phyloP scores from a whole-genome alignment of 1,140 invertebrate species.

The Leptinotarsa defecta region DNA sequence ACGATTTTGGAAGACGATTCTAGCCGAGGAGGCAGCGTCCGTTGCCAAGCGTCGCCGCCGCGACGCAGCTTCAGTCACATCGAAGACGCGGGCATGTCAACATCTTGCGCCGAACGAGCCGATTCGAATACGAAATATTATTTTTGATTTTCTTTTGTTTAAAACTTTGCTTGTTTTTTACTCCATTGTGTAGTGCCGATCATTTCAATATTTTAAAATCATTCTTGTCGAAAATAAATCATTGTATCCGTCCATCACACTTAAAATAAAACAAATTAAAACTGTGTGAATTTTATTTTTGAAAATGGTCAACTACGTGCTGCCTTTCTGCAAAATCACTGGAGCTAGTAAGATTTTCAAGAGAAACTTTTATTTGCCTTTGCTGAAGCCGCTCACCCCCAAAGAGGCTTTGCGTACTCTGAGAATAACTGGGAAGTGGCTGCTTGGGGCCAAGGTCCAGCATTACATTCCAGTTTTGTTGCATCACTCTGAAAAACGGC shows the following conservation, averaged over 20 bases:
- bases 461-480: slow-evolving; percentile 79
- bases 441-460: slow-evolving; percentile 65
- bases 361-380: slow-evolving; percentile 81
- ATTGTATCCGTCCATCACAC: slow-evolving; percentile 15
- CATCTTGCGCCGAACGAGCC: slow-evolving; percentile 31
- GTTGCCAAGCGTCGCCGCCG: slow-evolving; percentile 29
- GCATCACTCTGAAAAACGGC: slow-evolving; percentile 66
- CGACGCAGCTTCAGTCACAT: slow-evolving; percentile 32
- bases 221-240: slow-evolving; percentile 13
- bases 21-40: slow-evolving; percentile 26
- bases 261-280: slow-evolving; percentile 21
- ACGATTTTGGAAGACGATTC: slow-evolving; percentile 39
- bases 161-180: slow-evolving; percentile 21
- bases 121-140: slow-evolving; percentile 26
- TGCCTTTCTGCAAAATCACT: slow-evolving; percentile 82
- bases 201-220: slow-evolving; percentile 4
- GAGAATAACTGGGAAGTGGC: slow-evolving; percentile 75
- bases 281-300: slow-evolving; percentile 13
- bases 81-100: slow-evolving; percentile 32
- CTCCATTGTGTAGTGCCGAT: slow-evolving; percentile 16
- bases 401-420: slow-evolving; percentile 79
- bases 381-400: slow-evolving; percentile 79
- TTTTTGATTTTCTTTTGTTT: slow-evolving; percentile 20
- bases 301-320: slow-evolving; percentile 53
- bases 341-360: slow-evolving; percentile 78